Evolutionary conservation across 2,888 invertebrate species (phyloP), one percentile per base, ranked within the genome.

Genomic region (Galeopsomyia nigrocyanea): DNA sequence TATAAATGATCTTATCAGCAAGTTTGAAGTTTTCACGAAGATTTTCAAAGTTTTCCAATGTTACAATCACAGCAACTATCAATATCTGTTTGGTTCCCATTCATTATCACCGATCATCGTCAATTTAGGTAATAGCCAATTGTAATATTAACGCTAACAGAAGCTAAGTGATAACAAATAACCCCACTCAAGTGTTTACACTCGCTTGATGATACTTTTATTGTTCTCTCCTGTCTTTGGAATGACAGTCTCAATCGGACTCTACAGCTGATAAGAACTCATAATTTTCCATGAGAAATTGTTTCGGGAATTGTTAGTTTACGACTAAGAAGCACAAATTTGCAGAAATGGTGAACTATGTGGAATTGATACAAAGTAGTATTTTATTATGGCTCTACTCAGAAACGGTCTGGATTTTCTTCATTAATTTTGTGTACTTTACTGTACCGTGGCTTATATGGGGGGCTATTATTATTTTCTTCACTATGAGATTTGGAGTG

Each of bases 401-500:
- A 19, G 78, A 83, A 75, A 75, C 80, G 47, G 65, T 69, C 60
- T 81, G 79, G 78, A 74, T 68, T 46, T 70, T 80, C 21, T 68
- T 80, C 9, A 73, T 82, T 50, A 81, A 79, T 68, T 73, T 78
- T 62, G 51, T 85, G 16, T 83, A 80, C 65, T 79, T 82, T 58
- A 78, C 78, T n/a, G 46, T 85, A 70, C 85, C 85, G 60, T 84
- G 83, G 83, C 75, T 84, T 39, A 56, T 82, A 64, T 85, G 84
- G 84, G 81, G 80, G 67, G 73, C 79, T 14, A 14, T 84, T 7
- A 55, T 77, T 31, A 67, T 85, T 53, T 63, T 80, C 50, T 56
- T 82, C 56, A 71, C 76, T 19, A 66, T 85, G 60, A 79, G 78
- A 75, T 68, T 81, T 63, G 53, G 31, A 10, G 70, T 71, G 13